Base-by-base conservation (phyloP, 2,797 vertebrate genomes). In the Masticophis lateralis region DNA sequence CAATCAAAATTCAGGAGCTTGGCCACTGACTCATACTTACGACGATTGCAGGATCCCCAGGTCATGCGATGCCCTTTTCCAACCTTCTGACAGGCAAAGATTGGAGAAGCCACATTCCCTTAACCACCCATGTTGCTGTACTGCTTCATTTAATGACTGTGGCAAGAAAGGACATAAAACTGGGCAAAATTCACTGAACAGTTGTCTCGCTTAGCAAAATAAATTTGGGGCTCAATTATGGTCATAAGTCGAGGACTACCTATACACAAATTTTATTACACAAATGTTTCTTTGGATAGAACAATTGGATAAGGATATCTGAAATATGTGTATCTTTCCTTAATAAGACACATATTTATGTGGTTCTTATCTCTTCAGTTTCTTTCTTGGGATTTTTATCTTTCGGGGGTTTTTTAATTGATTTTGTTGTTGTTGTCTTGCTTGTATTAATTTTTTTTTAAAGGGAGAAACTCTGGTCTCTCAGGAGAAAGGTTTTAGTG, bases 41-140 rank as follows among this genome's bases (percentile, higher is more conserved):
- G 28, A 66, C 0, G 5, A 5, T n/a, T 28, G 25, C 3, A 4
- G 1, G 4, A 4, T 63, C 10, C 3, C 12, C 10, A 4, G 12
- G 28, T 66, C 4, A n/a, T 0, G 12, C 1, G 4, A 66, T 4
- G 1, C 27, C 61, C 27, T 28, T 63, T n/a, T 63, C 4, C 11
- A 0, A 6, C 0, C 28, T 66, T 66, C 63, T n/a, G 63, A 66
- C 12, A 11, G 11, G 27, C 2, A 25, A 60, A 60, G 8, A 2
- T 22, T 25, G 59, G 22, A 22, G 4, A 5, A 63, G 4, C 60
- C 60, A 28, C 11, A 63, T 63, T 63, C 27, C 0, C 4, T 28
- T 63, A 27, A 63, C 61, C 5, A 5, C 11, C 61, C 61, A 0
- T n/a, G 3, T 66, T n/a, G 28, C 28, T n/a, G 63, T n/a, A n/a